Base-by-base conservation (phyloP, 2,113 vertebrate genomes). In the Pipa parva region DNA sequence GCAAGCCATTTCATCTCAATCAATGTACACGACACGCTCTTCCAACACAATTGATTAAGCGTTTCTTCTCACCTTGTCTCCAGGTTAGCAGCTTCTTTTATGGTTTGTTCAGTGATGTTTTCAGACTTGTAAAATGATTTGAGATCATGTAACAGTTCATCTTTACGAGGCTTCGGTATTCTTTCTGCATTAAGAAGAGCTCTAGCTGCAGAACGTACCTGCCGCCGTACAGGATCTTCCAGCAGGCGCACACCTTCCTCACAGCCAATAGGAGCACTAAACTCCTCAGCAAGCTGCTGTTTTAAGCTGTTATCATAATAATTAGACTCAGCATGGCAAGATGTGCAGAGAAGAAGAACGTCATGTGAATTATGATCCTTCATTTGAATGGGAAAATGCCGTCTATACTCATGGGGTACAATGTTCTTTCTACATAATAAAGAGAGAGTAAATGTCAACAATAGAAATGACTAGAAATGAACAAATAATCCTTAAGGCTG, bases 341-440 rank as follows among this genome's bases (percentile, higher is more conserved):
- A 84, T 0, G 95, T 98, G 75, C 97, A 99, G 10, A 99, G 92
- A 1, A 99, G 85, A 74, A 99, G 87, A 74, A 98, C 94, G 0
- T 99, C 97, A 1, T 99, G 97, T 1, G 95, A 99, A 78, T 95
- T 98, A 85, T 99, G 97, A 84, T 98, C 95, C 78, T 99, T 99
- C 94, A 99, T 95, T 82, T 98, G 92, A 0, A 88, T 81, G 27
- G 97, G 97, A 49, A 99, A 99, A 73, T 98, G 95, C 2, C 92
- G 93, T 5, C 97, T 78, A 82, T 99, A 99, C 71, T 99, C 95
- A 0, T 98, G 96, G 0, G 97, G 97, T 27, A 99, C 92, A 21
- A 99, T 85, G 24, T 98, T 99, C 73, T 99, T 99, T 83, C 96
- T 99, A 77, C 1, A 39, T 1, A 22, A 22, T 22, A 24, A 13